These are phyloP conservation scores for Drosophila mayaguana DNA, from an alignment of 2,888 invertebrate genomes.

Conservation along the genomic window DNA sequence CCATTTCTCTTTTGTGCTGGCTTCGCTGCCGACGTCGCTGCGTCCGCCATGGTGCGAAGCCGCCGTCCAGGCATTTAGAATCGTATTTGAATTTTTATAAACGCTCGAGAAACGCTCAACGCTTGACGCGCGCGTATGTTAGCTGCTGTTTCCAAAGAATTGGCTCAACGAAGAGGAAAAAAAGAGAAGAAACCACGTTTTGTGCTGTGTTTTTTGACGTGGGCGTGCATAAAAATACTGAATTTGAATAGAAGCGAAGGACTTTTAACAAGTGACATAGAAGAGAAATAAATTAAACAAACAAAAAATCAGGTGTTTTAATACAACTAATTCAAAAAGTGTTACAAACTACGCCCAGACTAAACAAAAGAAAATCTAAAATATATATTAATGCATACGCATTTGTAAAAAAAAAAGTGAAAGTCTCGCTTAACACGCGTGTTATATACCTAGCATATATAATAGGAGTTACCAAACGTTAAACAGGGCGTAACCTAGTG, in stretches of 20 bases:
- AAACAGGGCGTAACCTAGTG: constrained; percentile 56
- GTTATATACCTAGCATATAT: constrained; percentile 12
- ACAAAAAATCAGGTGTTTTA: constrained; percentile 34
- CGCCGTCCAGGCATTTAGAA: constrained; percentile 72
- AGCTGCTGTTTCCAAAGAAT: constrained; percentile 32
- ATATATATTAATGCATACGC: not conserved
- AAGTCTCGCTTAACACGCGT: constrained; percentile 3
- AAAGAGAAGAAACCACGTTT: constrained; percentile 18
- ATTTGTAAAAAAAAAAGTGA: constrained; percentile 12
- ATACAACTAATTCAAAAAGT: constrained; percentile 31
- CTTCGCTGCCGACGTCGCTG: constrained; percentile 48
- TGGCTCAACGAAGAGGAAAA: constrained; percentile 10
- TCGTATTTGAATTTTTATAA: constrained; percentile 84
- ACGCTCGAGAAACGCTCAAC: constrained; percentile 79
- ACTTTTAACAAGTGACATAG: constrained; percentile 46
- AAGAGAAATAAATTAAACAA: not conserved
- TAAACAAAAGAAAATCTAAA: not conserved
- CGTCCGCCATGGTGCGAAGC: constrained; percentile 52
- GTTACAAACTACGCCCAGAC: constrained; percentile 28
- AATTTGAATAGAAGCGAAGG: constrained; percentile 26
- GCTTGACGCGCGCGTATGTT: constrained; percentile 73
- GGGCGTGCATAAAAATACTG: constrained; percentile 20
- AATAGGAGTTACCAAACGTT: constrained; percentile 52
- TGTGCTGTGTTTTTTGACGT: constrained; percentile 34
- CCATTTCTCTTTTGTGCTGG: constrained; percentile 61